Evolutionary conservation across 2,113 vertebrate genomes (phyloP), one percentile per base, ranked within the genome.

Genomic region (Oryzias woworae): DNA sequence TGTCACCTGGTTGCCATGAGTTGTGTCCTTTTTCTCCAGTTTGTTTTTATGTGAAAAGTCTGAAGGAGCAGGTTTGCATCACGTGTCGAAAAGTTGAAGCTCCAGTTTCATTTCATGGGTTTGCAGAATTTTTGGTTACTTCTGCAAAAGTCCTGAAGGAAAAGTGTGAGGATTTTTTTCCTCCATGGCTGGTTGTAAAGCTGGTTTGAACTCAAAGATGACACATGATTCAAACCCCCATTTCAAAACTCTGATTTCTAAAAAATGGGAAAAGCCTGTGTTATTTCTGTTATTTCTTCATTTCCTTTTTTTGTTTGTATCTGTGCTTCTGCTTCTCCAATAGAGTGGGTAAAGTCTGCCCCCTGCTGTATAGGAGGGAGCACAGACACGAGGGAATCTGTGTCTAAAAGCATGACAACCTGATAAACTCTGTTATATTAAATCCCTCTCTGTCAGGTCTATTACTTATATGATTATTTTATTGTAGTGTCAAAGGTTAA

Each of bases 1-100:
- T 74, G 62, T 73, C 36, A 20, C 75, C 68, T 69, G 73, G 31
- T 71, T 83, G 62, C 72, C 78, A 71, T 65, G 50, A 46, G 53
- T 59, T 56, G 56, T 65, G 53, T 62, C 24, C 41, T 43, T 55
- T 47, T 62, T 52, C 54, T 53, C 13, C 17, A 50, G 46, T 53
- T 66, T 15, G 51, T 45, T 53, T 13, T n/a, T n/a, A 17, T 49
- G 24, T 60, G 61, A 15, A 63, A 26, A 50, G n/a, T 54, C 20
- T 69, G 55, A 31, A 46, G 51, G 24, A 55, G 52, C 4, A 44
- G 12, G 20, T 63, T 53, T 58, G 23, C 53, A 47, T 56, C 54
- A 48, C 64, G 28, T 77, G 76, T 8, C 53, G 46, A 12, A 36
- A 36, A 36, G 36, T 10, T 2, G 36, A 36, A 36, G 36, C 36